A percentile compares a stretch with the other conserved stretches of the same genome.
These are phyloP conservation scores for Brachirus orientalis DNA, from an alignment of 2,113 vertebrate species.

Conservation along the genomic window DNA sequence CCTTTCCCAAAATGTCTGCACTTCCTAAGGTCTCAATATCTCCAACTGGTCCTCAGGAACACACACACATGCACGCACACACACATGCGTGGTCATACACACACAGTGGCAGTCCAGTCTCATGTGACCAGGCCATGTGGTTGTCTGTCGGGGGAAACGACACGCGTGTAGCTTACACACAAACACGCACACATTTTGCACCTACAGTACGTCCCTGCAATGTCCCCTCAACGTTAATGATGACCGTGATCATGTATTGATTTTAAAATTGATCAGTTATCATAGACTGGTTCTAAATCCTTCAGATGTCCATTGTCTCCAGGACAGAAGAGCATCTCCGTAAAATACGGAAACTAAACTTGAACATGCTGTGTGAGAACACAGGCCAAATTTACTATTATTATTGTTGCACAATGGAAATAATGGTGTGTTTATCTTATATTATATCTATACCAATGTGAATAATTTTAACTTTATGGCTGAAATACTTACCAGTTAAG, in stretches of 20 bases:
- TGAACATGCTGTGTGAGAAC: too few relatives aligned
- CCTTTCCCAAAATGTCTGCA: too few relatives aligned
- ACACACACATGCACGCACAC: neutral
- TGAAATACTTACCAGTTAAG: too few relatives aligned
- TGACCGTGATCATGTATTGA: conserved; percentile 14
- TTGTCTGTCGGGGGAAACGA: conserved; percentile 54
- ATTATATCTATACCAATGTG: too few relatives aligned
- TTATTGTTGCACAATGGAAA: neutral
- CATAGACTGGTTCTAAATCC: neutral
- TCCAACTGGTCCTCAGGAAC: neutral
- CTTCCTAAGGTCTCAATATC: too few relatives aligned
- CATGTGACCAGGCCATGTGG: conserved; percentile 69
- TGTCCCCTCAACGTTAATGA: neutral
- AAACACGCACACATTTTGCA: conserved; percentile 21
- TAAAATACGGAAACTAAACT: neutral
- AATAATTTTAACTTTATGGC: too few relatives aligned
- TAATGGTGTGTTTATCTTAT: neutral
- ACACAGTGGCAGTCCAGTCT: conserved; percentile 57
- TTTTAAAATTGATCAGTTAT: conserved; percentile 15
- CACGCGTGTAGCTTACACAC: conserved; percentile 53
- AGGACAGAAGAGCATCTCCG: neutral
- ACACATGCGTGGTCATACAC: conserved; percentile 19
- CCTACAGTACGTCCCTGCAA: neutral
- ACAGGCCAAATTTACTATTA: too few relatives aligned
- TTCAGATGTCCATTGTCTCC: neutral